These are phyloP conservation scores for Chloroceryle amazona DNA, from an alignment of 2,797 vertebrate genomes.

Conservation along the genomic window DNA sequence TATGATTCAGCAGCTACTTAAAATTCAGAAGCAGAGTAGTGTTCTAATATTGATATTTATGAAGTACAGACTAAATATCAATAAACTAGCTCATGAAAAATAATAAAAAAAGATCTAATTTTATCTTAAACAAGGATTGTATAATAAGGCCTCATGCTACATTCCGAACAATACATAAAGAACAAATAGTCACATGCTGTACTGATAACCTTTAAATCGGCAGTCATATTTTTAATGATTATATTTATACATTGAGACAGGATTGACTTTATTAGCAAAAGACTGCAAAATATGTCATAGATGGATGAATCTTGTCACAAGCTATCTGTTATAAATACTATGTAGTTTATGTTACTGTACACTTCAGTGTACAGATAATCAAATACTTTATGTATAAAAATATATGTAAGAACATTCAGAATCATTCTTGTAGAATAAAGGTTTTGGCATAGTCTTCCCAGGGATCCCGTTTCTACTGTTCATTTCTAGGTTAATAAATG, in stretches of 20 bases:
- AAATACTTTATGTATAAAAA: not conserved
- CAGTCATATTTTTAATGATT: not conserved
- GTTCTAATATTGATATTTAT: not conserved
- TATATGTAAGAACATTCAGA: not conserved
- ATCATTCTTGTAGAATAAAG: not conserved
- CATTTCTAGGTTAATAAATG: not conserved
- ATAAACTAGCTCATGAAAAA: not conserved
- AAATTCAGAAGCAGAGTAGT: not conserved
- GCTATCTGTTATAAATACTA: not conserved
- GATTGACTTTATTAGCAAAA: not conserved
- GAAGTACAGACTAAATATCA: not conserved
- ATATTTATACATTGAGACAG: not conserved
- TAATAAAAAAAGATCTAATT: not conserved
- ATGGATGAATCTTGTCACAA: not conserved
- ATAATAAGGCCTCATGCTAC: not conserved
- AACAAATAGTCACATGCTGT: not conserved
- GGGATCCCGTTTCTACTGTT: not conserved
- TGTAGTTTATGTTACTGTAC: not conserved
- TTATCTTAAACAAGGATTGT: not conserved
- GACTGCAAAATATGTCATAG: not conserved
- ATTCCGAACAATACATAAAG: not conserved
- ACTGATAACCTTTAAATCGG: not conserved
- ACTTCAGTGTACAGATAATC: not conserved
- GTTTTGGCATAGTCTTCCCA: not conserved
- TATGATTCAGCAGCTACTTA: not conserved